Percentiles rank a stretch among this genome's conserved stretches.
These are phyloP conservation scores for Catocala sponsa DNA, from an alignment of 2,888 invertebrate genomes.

Conservation along the genomic window DNA sequence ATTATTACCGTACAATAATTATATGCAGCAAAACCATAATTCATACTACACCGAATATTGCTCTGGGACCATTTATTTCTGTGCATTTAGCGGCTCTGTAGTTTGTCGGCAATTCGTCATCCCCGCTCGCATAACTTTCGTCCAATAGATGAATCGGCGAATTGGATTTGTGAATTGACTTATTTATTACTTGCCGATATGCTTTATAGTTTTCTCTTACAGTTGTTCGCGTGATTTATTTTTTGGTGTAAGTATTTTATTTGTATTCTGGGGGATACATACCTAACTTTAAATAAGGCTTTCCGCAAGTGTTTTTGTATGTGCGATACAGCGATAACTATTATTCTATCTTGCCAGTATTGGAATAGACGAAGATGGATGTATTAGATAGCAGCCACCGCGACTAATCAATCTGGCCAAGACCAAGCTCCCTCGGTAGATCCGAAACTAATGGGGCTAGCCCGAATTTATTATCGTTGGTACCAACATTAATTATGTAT, in stretches of 20 bases:
- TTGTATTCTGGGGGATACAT: neutral
- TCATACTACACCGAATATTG: neutral
- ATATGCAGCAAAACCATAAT: neutral
- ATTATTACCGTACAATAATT: conserved; percentile 5
- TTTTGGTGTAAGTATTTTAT: conserved; percentile 22
- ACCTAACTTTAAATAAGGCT: too few relatives aligned
- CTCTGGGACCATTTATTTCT: conserved; percentile 7
- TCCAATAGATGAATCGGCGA: conserved; percentile 71
- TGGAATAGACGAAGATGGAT: too few relatives aligned
- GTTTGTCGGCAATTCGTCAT: conserved; percentile 67
- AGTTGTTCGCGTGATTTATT: conserved; percentile 30
- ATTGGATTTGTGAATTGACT: conserved; percentile 68
- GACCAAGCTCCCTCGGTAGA: too few relatives aligned
- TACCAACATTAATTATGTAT: too few relatives aligned
- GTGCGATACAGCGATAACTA: too few relatives aligned
- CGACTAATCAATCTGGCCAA: too few relatives aligned
- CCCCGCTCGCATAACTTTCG: conserved; percentile 69
- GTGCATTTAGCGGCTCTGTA: conserved; percentile 22
- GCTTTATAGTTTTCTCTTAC: conserved; percentile 21
- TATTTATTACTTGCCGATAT: conserved; percentile 48
- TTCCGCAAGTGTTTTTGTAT: too few relatives aligned
- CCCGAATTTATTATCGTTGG: too few relatives aligned
- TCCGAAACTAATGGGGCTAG: too few relatives aligned
- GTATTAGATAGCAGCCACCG: too few relatives aligned
- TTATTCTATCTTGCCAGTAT: too few relatives aligned